A percentile compares a stretch with the other conserved stretches of the same genome.
Evolutionary conservation across 2,888 invertebrate species (phyloP).

Genomic region (Salticus scenicus): DNA sequence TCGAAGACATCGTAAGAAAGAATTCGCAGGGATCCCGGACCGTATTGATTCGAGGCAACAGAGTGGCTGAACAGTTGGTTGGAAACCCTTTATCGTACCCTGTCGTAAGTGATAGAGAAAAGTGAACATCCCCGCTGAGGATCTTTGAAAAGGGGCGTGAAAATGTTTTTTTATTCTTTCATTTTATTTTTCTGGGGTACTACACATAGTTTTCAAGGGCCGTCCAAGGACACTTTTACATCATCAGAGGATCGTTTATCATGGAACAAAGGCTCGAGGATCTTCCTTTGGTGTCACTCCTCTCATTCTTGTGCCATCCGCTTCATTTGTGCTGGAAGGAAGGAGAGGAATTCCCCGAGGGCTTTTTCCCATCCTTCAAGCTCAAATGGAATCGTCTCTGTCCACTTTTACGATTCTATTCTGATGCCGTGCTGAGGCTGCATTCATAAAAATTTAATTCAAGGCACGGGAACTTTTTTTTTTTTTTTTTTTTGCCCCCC

Average conservation of each 20-base stretch:
- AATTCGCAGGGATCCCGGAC: too few relatives aligned
- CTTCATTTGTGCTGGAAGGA: constrained; percentile 8
- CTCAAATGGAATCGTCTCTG: too few relatives aligned
- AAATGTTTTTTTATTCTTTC: neutral
- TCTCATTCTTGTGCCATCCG: constrained; percentile 43
- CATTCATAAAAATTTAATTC: too few relatives aligned
- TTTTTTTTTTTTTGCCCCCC: too few relatives aligned
- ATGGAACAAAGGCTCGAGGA: constrained; percentile 1
- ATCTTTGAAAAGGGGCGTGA: neutral
- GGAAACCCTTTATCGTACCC: constrained; percentile 8
- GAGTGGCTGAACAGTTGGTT: neutral
- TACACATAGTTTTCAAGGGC: constrained; percentile 54
- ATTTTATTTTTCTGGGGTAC: neutral
- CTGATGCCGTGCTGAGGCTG: too few relatives aligned
- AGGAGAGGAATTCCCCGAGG: neutral
- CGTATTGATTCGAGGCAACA: neutral
- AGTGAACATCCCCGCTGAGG: neutral
- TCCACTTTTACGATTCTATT: too few relatives aligned
- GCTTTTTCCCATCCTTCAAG: neutral
- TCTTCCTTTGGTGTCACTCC: constrained; percentile 32
- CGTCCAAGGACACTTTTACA: constrained; percentile 62
- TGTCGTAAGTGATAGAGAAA: too few relatives aligned
- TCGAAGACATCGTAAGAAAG: too few relatives aligned
- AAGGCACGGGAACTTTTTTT: too few relatives aligned
- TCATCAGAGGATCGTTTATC: constrained; percentile 63